A percentile compares a stretch with the other conserved stretches of the same genome.
These are phyloP conservation scores for Typhlomys cinereus DNA, from an alignment of 2,113 vertebrate genomes.

Conservation along the genomic window DNA sequence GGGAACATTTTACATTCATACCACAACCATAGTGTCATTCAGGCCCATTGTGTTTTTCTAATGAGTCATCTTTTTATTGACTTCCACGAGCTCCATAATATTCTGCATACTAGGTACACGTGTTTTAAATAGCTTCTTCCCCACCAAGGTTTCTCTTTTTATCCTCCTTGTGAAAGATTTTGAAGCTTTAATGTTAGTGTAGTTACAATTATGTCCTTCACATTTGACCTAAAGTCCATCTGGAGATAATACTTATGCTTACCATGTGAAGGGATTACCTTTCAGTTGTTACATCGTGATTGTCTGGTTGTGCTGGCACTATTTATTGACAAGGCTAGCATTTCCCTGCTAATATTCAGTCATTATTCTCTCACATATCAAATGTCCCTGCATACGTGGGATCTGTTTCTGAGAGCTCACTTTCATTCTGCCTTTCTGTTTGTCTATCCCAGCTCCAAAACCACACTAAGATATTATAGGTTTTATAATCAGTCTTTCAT, in stretches of 20 bases:
- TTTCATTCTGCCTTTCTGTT: neutral
- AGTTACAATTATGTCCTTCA: constrained; percentile 1
- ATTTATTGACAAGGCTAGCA: neutral
- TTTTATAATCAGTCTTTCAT: neutral
- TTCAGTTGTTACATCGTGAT: neutral
- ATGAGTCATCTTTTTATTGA: neutral
- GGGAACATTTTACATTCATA: neutral
- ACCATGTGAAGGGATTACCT: neutral
- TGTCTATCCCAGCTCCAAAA: neutral
- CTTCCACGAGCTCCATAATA: neutral
- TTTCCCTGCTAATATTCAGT: neutral
- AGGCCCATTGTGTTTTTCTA: neutral
- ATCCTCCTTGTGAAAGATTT: neutral
- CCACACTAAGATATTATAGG: neutral
- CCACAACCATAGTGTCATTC: neutral
- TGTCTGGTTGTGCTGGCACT: neutral
- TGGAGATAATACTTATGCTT: neutral
- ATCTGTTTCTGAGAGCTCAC: neutral
- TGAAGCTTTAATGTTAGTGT: neutral
- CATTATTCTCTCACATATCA: neutral
- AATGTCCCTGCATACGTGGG: neutral
- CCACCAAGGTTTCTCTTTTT: neutral
- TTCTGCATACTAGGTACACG: neutral
- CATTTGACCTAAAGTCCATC: neutral
- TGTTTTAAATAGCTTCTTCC: neutral